Base-by-base conservation (phyloP, 2,113 vertebrate species). In the Entomyzon cyanotis region DNA sequence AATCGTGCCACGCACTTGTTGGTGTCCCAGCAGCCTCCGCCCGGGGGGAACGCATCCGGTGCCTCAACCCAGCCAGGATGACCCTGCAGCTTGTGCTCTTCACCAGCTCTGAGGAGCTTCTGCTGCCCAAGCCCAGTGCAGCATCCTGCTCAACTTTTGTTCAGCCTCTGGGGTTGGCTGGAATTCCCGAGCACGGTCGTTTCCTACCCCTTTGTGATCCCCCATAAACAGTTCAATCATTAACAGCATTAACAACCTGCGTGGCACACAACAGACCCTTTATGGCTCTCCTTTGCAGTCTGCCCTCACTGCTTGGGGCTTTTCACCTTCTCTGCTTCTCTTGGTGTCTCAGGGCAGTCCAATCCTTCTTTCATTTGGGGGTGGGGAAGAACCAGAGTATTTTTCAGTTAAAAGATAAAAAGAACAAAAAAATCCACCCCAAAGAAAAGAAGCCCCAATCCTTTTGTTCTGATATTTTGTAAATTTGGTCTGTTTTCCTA, bases 241-340 rank as follows among this genome's bases (percentile, higher is more conserved):
- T 95, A 96, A 96, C 95, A 93, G 94, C 85, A 44, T 86, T 95
- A 97, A 97, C 94, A 87, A 92, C 89, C 94, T 87, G 94, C 19
- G 76, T 1, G 78, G 9, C 83, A 77, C 89, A 90, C 89, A 93
- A 88, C 90, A 93, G 74, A 92, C 52, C 86, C 49, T 97, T 96
- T 96, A 95, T 81, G 89, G 62, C 90, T 89, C 75, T 82, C 37
- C 76, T 80, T 22, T 92, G 85, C 27, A 39, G 2, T 55, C 86
- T 56, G 44, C 87, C 76, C 64, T 90, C 58, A 0, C 79, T 77
- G 71, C 41, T 42, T 31, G 64, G 42, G 63, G 30, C 93, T 95
- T 89, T 97, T 93, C 84, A 93, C 92, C 94, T 94, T 89, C 37
- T 55, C 90, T 74, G 83, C 47, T 59, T 30, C 92, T 85, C 56